phyloP scores from a whole-genome alignment of 2,888 invertebrate species.

The Xiphydria camelus region DNA sequence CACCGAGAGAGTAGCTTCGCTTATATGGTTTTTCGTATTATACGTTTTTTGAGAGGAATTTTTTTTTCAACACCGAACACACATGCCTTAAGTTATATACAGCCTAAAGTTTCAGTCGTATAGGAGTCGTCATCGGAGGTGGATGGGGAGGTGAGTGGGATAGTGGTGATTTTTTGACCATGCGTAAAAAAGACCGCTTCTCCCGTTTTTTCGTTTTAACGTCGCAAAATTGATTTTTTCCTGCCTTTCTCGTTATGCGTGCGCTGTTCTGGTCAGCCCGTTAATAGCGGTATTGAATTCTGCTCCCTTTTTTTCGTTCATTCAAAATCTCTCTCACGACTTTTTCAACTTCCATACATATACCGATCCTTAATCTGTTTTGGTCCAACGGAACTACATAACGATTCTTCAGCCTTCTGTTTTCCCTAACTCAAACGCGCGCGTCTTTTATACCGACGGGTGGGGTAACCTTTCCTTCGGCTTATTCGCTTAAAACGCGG shows the following conservation, averaged over 20 bases:
- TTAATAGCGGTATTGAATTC: slow-evolving; percentile 10
- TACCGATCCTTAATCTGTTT: slow-evolving; percentile 31
- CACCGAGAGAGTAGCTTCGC: slow-evolving; percentile 56
- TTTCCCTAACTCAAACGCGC: slow-evolving; percentile 5
- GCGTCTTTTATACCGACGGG: no score
- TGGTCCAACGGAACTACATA: slow-evolving; percentile 40
- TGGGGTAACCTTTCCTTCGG: no score
- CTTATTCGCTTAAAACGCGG: no score
- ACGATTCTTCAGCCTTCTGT: slow-evolving; percentile 2
- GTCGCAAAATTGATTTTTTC: slow-evolving; percentile 14
- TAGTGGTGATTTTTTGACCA: slow-evolving; percentile 11
- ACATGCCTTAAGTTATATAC: slow-evolving; percentile 57
- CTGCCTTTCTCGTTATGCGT: slow-evolving; percentile 10
- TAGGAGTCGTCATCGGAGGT: slow-evolving; percentile 43
- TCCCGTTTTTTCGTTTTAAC: slow-evolving; percentile 9
- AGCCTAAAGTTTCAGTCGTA: slow-evolving; percentile 57
- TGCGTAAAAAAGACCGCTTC: slow-evolving; percentile 21
- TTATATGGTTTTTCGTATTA: slow-evolving; percentile 35
- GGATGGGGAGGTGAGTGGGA: no score
- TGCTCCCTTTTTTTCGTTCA: slow-evolving; percentile 19
- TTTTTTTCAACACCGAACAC: slow-evolving; percentile 56
- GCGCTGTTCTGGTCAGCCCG: slow-evolving; percentile 6
- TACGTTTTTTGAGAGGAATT: slow-evolving; percentile 45
- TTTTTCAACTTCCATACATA: slow-evolving; percentile 16
- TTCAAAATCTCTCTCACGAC: slow-evolving; percentile 11